A percentile compares a stretch with the other conserved stretches of the same genome.
Evolutionary conservation across 2,888 invertebrate genomes (phyloP).

Genomic region (Erebia palarica): DNA sequence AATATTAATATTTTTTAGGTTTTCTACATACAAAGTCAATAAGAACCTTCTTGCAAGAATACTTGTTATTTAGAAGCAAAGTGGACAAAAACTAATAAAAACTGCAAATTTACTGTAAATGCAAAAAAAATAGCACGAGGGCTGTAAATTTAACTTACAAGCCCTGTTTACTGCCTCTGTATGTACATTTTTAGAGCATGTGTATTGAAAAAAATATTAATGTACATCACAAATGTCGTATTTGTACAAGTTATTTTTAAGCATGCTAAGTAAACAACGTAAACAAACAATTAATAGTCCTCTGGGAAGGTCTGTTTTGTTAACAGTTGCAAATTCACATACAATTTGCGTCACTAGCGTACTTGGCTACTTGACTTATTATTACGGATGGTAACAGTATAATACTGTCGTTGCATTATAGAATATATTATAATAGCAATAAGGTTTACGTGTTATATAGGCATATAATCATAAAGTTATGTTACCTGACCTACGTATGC

Average conservation of each 20-base stretch:
- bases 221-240: background rate
- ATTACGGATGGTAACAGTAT: slow-evolving; percentile 28
- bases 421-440: slow-evolving; percentile 19
- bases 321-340: slow-evolving; percentile 44
- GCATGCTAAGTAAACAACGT: slow-evolving; percentile 15
- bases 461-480: slow-evolving; percentile 11
- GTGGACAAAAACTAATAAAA: no score
- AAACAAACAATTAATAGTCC: slow-evolving; percentile 26
- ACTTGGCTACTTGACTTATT: slow-evolving; percentile 43
- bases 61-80: no score
- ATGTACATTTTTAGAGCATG: no score
- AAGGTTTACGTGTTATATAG: slow-evolving; percentile 12
- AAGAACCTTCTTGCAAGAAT: no score
- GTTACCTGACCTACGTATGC: slow-evolving; percentile 31
- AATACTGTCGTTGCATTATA: slow-evolving; percentile 25
- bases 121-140: no score
- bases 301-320: slow-evolving; percentile 43
- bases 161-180: no score
- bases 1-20: no score
- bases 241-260: background rate
- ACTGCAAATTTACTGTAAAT: no score
- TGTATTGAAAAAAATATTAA: no score
- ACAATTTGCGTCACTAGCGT: slow-evolving; percentile 48
- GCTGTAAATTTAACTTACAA: no score
- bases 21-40: no score